Evolutionary conservation across 2,113 vertebrate genomes (phyloP), one percentile per base, ranked within the genome.

Genomic region (Nettapus auritus): DNA sequence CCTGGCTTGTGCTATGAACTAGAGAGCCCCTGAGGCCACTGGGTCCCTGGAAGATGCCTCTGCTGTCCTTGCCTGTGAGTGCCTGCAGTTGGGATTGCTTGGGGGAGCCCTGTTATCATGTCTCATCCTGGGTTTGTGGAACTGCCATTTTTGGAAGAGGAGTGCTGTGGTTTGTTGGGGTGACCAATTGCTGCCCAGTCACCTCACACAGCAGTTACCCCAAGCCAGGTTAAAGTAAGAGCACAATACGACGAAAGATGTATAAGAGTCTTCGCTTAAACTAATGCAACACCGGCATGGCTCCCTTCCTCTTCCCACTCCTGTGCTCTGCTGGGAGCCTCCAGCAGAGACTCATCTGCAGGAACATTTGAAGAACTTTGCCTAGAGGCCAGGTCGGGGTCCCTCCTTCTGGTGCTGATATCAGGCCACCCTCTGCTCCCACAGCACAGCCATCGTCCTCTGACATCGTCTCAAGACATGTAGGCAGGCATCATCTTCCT

Each of bases 1-100:
- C 25, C 8, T 5, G 28, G 22, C 66, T 81, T 0, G 0, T 34
- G 53, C 44, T 56, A 34, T 20, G 6, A 71, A 26, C 38, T 13
- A 14, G 14, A 77, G 60, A 86, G 81, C 33, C 46, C 46, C 12
- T 70, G 46, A 26, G 62, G 17, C 9, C 40, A 15, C 23, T 42
- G n/a, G 34, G 8, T 14, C 7, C 18, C 18, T 25, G 36, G 34
- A 40, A 85, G 66, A 48, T 29, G 28, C 13, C 20, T 74, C 73
- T 86, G 50, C 34, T 90, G 29, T 48, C 63, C 13, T 78, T 26
- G 20, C 2, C 23, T 12, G 0, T 12, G 13, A 31, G 1, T 56
- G 33, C 7, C 8, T 3, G 3, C 46, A 18, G 22, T 28, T 36
- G 22, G 33, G 57, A 76, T 34, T 36, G 28, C 26, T 3, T 79